A percentile compares a stretch with the other conserved stretches of the same genome.
These are phyloP conservation scores for Mesochorus sp. DNA, from an alignment of 2,888 invertebrate species.

Conservation along the genomic window DNA sequence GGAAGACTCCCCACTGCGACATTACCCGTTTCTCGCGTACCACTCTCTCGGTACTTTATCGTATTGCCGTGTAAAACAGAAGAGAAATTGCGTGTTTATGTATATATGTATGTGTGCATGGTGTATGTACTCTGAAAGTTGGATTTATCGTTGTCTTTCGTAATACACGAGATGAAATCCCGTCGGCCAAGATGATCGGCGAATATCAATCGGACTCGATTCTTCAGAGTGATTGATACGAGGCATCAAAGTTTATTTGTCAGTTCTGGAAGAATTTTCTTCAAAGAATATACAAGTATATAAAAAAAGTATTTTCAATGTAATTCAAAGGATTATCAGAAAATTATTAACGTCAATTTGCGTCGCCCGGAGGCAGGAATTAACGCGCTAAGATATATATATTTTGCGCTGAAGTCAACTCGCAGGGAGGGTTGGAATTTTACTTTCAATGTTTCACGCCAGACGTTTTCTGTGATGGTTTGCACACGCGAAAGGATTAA, in stretches of 20 bases:
- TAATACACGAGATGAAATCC: constrained; percentile 2
- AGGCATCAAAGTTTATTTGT: no score
- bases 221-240: constrained; percentile 28
- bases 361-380: background rate
- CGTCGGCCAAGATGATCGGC: constrained; percentile 19
- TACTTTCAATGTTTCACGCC: constrained; percentile 4
- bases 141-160: constrained; percentile 26
- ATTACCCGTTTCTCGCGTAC: constrained; percentile 51
- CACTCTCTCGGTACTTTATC: constrained; percentile 41
- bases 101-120: background rate
- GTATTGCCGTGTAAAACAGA: constrained; percentile 44
- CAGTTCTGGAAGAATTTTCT: background rate
- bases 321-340: background rate
- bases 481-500: background rate
- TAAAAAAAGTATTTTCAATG: background rate
- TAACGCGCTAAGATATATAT: constrained; percentile 1
- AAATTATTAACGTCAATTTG: background rate
- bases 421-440: constrained; percentile 31
- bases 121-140: constrained; percentile 24
- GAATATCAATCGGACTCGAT: constrained; percentile 40
- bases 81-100: constrained; percentile 32
- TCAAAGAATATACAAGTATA: no score
- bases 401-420: constrained; percentile 46
- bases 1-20: constrained; percentile 56
- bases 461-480: background rate